These are phyloP conservation scores for Leptopilina myrica DNA, from an alignment of 2,888 invertebrate species.

Conservation along the genomic window DNA sequence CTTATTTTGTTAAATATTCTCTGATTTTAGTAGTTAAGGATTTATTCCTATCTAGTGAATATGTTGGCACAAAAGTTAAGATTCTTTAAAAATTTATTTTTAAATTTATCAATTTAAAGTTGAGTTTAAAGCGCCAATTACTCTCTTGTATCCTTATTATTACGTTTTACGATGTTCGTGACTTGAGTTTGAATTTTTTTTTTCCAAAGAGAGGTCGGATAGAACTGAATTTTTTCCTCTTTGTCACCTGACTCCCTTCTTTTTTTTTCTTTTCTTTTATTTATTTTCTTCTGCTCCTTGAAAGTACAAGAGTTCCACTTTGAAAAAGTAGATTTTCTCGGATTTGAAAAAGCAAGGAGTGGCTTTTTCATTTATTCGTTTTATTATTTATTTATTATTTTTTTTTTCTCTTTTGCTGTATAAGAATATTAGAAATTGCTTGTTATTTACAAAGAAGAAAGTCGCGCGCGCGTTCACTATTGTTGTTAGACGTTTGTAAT, in stretches of 20 bases:
- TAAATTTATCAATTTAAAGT: neutral
- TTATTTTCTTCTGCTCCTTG: slow-evolving; percentile 5
- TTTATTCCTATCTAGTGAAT: no score
- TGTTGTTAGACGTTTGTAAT: neutral
- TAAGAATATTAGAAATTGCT: slow-evolving; percentile 9
- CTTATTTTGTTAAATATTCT: no score
- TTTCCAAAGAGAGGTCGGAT: neutral
- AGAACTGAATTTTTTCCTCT: neutral
- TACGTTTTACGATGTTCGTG: slow-evolving; percentile 56
- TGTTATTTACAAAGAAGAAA: slow-evolving; percentile 9
- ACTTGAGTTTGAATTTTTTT: slow-evolving; percentile 56
- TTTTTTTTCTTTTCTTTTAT: neutral
- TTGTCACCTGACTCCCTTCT: slow-evolving; percentile 2
- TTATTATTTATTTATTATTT: neutral
- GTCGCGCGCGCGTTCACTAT: neutral
- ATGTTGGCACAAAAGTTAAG: no score
- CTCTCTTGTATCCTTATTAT: slow-evolving; percentile 58
- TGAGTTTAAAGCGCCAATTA: slow-evolving; percentile 60
- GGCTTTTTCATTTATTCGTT: slow-evolving; percentile 21
- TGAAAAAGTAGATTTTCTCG: slow-evolving; percentile 28
- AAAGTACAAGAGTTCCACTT: slow-evolving; percentile 6
- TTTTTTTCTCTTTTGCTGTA: neutral
- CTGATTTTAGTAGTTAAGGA: no score
- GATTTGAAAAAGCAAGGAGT: slow-evolving; percentile 15
- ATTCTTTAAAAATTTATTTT: no score